Evolutionary conservation across 2,113 vertebrate species (phyloP), one percentile per base, ranked within the genome.

Genomic region (Antigone vipio): DNA sequence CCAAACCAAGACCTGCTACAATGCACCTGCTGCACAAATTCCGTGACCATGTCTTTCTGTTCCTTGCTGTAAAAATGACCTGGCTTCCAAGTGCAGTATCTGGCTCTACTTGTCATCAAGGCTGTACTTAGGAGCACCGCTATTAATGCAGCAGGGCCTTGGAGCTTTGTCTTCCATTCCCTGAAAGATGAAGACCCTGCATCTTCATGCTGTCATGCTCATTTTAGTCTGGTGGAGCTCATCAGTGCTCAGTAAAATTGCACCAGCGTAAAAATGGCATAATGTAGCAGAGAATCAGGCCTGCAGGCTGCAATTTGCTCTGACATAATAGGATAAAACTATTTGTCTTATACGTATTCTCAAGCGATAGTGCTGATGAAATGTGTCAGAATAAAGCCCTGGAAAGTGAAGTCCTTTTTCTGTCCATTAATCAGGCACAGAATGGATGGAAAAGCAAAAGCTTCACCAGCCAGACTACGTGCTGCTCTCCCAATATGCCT

Each of bases 271-370:
- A 96, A 96, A 88, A 52, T 69, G 64, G 92, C 95, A 91, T 88
- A 93, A 95, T 47, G 71, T 91, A 75, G 79, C 64, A 81, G 89
- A 94, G 96, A 95, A 95, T 88, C 90, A 95, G 63, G 62, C 81
- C 96, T 69, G 77, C 59, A 53, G 88, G 93, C 74, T 95, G 64
- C 94, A 94, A 95, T 95, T 97, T 97, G 49, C 90, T 94, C 92
- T 96, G 95, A 97, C 95, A 94, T 96, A 95, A 96, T 95, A 95
- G 88, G 94, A 92, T 74, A 92, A 94, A 97, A 88, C 89, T 96
- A 93, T 92, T 91, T 95, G 94, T 88, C 67, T 93, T 88, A 75
- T 22, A 81, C 2, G 19, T 93, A 64, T 67, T 90, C 45, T 67
- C 74, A 84, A 96, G 93, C 45, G 69, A 84, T 81, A 67, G 59